These are phyloP conservation scores for Baronia brevicornis DNA, from an alignment of 2,888 invertebrate species.

Conservation along the genomic window DNA sequence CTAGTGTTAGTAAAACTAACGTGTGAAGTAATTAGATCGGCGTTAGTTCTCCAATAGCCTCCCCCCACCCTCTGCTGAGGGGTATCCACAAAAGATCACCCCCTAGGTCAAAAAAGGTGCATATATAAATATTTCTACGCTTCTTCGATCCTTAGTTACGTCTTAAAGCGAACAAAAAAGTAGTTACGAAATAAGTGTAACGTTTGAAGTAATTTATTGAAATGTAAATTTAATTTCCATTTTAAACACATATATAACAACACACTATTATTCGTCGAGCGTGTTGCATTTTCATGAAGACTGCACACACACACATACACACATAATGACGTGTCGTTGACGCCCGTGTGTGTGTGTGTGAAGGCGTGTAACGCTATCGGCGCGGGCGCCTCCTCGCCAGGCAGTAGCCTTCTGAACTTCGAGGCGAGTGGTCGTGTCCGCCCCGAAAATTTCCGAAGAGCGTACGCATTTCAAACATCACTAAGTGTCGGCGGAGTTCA, in stretches of 20 bases:
- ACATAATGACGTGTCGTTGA: conserved; percentile 12
- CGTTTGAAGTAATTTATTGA: conserved; percentile 8
- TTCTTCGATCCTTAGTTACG: too few species aligned
- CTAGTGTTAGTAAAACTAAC: too few species aligned
- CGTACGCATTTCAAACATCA: conserved; percentile 28
- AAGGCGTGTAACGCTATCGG: conserved; percentile 45
- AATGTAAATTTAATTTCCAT: conserved; percentile 22
- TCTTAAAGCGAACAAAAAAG: too few species aligned
- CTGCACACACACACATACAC: conserved; percentile 31
- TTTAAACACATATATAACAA: conserved; percentile 15
- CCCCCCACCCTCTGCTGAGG: too few species aligned
- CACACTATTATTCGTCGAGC: conserved; percentile 39
- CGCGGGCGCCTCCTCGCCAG: conserved; percentile 57
- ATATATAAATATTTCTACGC: too few species aligned
- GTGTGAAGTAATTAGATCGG: too few species aligned
- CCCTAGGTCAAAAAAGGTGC: too few species aligned
- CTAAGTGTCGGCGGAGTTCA: conserved; percentile 49
- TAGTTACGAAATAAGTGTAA: too few species aligned
- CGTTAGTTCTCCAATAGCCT: too few species aligned
- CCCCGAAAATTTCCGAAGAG: conserved; percentile 13
- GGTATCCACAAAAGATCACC: too few species aligned
- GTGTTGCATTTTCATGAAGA: conserved; percentile 63
- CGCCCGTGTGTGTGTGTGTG: conserved; percentile 35
- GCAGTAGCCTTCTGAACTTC: conserved; percentile 47
- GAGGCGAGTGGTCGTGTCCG: conserved; percentile 36